Conservation (phyloP, 2,113 vertebrate genomes). For the Passer domesticus region DNA sequence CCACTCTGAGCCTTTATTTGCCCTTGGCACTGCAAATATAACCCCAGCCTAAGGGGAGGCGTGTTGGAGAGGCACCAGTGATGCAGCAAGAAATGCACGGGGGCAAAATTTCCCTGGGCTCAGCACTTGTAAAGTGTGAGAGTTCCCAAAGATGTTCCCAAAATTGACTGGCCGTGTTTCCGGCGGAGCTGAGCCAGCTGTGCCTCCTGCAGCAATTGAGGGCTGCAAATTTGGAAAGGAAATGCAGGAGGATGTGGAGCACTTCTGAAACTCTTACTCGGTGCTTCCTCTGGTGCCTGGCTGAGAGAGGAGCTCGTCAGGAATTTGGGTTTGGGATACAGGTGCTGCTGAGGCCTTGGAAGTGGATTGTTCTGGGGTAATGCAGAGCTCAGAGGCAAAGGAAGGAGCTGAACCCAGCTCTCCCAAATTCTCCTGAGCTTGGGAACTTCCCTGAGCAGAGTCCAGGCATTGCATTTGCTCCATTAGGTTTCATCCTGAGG, state of each 20-base stretch:
- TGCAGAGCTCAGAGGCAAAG: not conserved
- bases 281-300: not conserved
- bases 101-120: not conserved
- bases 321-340: not conserved
- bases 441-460: too few relatives aligned
- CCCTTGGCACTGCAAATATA: accelerated
- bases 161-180: not conserved
- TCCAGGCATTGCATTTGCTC: not conserved
- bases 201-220: constrained; percentile 14
- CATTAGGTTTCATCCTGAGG: not conserved
- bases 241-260: constrained; percentile 6
- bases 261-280: not conserved
- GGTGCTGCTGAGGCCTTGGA: not conserved
- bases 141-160: not conserved
- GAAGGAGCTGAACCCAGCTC: not conserved
- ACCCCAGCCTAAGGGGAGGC: accelerated
- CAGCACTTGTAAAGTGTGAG: not conserved
- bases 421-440: not conserved
- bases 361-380: not conserved
- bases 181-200: constrained; percentile 9
- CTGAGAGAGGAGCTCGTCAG: not conserved
- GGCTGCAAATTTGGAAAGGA: not conserved
- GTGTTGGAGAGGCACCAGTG: not conserved
- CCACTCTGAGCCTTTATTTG: accelerated
- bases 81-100: not conserved